phyloP scores from a whole-genome alignment of 2,888 invertebrate species.

The Netelia melanura region DNA sequence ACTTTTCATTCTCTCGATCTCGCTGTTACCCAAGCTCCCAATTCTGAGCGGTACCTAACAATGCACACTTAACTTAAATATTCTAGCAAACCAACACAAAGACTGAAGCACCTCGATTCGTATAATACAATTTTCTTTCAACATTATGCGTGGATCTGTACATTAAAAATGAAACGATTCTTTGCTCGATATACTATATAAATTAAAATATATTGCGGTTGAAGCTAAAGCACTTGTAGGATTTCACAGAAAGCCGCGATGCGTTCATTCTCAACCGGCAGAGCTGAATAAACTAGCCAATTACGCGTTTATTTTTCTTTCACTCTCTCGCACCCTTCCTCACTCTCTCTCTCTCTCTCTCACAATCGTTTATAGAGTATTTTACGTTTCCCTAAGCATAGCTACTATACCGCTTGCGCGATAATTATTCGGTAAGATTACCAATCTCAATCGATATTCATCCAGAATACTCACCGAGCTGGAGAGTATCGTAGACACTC shows the following conservation, averaged over 20 bases:
- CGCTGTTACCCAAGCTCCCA: constrained; percentile 28
- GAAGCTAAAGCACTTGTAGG: constrained; percentile 56
- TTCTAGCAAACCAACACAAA: constrained; percentile 40
- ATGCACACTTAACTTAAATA: constrained; percentile 25
- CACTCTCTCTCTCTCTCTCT: constrained; percentile 14
- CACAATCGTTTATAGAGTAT: constrained; percentile 34
- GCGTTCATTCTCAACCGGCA: constrained; percentile 28
- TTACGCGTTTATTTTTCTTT: constrained; percentile 49
- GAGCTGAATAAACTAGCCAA: constrained; percentile 28
- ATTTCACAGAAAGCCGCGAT: constrained; percentile 53
- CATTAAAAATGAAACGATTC: constrained; percentile 42
- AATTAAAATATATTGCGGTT: constrained; percentile 54
- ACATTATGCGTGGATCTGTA: constrained; percentile 55
- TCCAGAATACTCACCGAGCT: not conserved
- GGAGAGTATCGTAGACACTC: constrained; percentile 75
- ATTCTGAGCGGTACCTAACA: constrained; percentile 14
- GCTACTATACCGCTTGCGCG: constrained; percentile 7
- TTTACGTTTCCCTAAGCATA: constrained; percentile 33
- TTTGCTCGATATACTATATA: constrained; percentile 10
- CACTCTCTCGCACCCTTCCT: constrained; percentile 9
- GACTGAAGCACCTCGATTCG: constrained; percentile 70
- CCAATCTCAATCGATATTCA: not conserved
- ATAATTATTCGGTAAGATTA: constrained; percentile 1
- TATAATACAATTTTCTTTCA: constrained; percentile 69
- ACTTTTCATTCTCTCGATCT: constrained; percentile 16